Conservation (phyloP, 2,113 vertebrate species). For the Chionomys nivalis region DNA sequence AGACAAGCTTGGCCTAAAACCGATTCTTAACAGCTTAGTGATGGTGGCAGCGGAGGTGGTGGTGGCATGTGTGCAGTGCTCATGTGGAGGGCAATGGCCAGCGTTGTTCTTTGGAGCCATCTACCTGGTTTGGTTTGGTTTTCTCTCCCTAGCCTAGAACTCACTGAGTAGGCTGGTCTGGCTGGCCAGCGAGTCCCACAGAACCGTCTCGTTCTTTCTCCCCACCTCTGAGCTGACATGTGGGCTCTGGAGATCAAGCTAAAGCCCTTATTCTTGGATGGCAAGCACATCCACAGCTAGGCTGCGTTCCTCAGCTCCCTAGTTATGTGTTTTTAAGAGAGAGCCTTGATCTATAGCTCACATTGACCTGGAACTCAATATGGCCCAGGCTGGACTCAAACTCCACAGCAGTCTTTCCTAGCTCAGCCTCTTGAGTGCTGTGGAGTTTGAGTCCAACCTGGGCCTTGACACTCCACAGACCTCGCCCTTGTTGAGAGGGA, state of each 20-base stretch:
- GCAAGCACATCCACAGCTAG: too few species aligned
- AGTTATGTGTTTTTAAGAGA: background rate
- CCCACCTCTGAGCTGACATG: background rate
- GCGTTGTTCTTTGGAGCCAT: background rate
- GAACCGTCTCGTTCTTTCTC: background rate
- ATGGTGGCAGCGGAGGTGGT: background rate
- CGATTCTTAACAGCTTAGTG: background rate
- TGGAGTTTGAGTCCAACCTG: too few species aligned
- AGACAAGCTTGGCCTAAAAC: background rate
- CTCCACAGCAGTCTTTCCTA: background rate
- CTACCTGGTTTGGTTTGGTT: background rate
- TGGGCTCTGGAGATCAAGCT: background rate
- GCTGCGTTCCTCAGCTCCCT: background rate
- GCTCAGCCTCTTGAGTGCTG: background rate
- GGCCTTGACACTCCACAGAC: background rate
- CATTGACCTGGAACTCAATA: background rate
- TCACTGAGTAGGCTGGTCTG: background rate
- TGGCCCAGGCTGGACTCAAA: background rate
- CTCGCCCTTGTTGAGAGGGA: rapidly evolving
- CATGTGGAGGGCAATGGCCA: background rate
- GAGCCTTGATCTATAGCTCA: background rate
- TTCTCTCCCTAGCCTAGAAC: background rate
- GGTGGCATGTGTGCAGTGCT: background rate
- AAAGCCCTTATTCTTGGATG: background rate
- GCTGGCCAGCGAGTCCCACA: too few species aligned